phyloP scores from a whole-genome alignment of 2,113 vertebrate species.

The Tachuris rubrigastra region DNA sequence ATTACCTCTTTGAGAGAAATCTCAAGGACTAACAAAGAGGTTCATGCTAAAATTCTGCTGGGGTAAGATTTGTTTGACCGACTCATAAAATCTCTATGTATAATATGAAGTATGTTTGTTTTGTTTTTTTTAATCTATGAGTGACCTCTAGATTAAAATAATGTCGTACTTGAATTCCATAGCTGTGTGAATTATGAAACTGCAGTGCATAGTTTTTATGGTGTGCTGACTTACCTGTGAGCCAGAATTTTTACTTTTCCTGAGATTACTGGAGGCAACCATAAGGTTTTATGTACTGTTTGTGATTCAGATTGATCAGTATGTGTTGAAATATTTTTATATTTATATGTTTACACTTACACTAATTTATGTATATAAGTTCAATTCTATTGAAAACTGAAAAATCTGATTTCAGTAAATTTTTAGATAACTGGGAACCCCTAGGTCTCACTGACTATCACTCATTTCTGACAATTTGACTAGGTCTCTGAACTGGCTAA shows the following conservation, averaged over 20 bases:
- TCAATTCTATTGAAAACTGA: not conserved
- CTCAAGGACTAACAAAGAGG: conserved; percentile 95
- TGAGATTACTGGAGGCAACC: not conserved
- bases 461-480: not conserved
- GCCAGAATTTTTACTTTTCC: not conserved
- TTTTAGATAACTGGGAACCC: not conserved
- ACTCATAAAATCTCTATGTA: conserved; percentile 21
- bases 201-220: not conserved
- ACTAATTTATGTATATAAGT: not conserved
- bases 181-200: not conserved
- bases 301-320: not conserved
- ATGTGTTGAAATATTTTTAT: not conserved
- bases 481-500: not conserved
- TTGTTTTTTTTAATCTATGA: not conserved
- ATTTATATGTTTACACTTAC: not conserved
- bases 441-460: not conserved
- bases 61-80: conserved; percentile 83
- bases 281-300: not conserved
- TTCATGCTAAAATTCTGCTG: conserved; percentile 91
- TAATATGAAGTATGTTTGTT: not conserved
- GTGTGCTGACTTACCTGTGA: not conserved
- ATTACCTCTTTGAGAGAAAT: conserved; percentile 86
- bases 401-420: no score
- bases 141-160: not conserved
- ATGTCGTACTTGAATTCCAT: not conserved